These are phyloP conservation scores for Ctenopoma kingsleyae DNA, from an alignment of 2,797 vertebrate genomes.

Conservation along the genomic window DNA sequence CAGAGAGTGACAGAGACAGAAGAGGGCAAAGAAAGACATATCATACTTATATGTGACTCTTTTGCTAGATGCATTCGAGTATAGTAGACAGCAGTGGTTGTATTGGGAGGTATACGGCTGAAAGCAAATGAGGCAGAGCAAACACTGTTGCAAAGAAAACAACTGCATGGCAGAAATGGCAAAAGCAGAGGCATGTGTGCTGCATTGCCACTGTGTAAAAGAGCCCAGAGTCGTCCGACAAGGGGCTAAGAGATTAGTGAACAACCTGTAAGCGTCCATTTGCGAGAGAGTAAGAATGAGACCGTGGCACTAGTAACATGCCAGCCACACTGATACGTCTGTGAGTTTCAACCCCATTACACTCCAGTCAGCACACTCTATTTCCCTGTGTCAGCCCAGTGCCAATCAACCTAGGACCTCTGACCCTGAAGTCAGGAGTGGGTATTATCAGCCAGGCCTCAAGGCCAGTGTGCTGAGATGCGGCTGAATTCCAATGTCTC, in stretches of 20 bases:
- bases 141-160: constrained; percentile 45
- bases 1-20: constrained; percentile 8
- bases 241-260: constrained; percentile 62
- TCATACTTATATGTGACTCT: constrained; percentile 57
- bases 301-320: constrained; percentile 44
- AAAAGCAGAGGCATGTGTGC: constrained; percentile 27
- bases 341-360: constrained; percentile 65
- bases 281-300: constrained; percentile 16
- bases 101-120: constrained; percentile 54
- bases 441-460: constrained; percentile 64
- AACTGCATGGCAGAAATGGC: constrained; percentile 49
- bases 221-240: constrained; percentile 53
- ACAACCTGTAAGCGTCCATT: constrained; percentile 61
- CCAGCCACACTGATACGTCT: constrained; percentile 45
- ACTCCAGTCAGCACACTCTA: constrained; percentile 68
- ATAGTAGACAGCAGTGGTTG: constrained; percentile 37
- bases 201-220: constrained; percentile 31
- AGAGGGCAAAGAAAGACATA: constrained; percentile 22
- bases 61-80: constrained; percentile 43
- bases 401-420: constrained; percentile 76
- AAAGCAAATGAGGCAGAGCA: constrained; percentile 60
- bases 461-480: constrained; percentile 33
- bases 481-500: constrained; percentile 75
- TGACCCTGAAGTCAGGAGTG: constrained; percentile 62
- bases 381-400: constrained; percentile 73